Evolutionary conservation across 92 coral and sea anemone species (phyloP).

Genomic region (Bergia sp.): DNA sequence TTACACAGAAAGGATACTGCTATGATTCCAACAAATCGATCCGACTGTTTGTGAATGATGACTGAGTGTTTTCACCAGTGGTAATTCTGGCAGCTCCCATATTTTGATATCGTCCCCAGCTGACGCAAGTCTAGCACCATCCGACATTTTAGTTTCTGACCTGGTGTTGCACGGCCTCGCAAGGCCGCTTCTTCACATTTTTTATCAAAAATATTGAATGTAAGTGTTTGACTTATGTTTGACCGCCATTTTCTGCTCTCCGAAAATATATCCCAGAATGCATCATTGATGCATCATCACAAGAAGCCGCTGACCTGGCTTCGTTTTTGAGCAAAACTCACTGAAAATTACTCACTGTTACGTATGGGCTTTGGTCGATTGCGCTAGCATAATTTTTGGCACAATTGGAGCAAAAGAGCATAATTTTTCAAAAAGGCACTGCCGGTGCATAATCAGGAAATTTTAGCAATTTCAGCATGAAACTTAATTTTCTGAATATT

Average conservation of each 20-base stretch:
- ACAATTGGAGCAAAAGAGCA: too few relatives aligned
- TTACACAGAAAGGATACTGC: constrained; percentile 81
- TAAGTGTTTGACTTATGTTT: neutral
- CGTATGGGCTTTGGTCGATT: too few relatives aligned
- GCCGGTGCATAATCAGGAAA: too few relatives aligned
- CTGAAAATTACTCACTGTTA: too few relatives aligned
- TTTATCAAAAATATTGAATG: constrained; percentile 8
- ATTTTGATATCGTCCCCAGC: constrained; percentile 93
- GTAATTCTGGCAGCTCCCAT: constrained; percentile 90
- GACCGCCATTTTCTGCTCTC: constrained; percentile 36
- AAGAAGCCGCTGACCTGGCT: constrained; percentile 15
- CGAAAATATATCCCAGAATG: constrained; percentile 25
- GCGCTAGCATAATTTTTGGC: too few relatives aligned
- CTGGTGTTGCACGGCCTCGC: constrained; percentile 14
- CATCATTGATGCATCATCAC: neutral
- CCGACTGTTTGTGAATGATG: constrained; percentile 87
- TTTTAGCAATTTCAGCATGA: too few relatives aligned
- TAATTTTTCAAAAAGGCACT: too few relatives aligned
- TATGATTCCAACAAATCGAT: constrained; percentile 93
- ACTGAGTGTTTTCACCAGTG: constrained; percentile 64
- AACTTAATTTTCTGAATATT: too few relatives aligned
- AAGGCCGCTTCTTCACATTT: constrained; percentile 15
- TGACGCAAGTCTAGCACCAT: constrained; percentile 79
- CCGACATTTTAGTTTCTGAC: constrained; percentile 73
- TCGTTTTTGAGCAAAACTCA: too few relatives aligned